Conservation (phyloP, 1,140 invertebrate genomes). For the Macrocentrus cingulum region DNA sequence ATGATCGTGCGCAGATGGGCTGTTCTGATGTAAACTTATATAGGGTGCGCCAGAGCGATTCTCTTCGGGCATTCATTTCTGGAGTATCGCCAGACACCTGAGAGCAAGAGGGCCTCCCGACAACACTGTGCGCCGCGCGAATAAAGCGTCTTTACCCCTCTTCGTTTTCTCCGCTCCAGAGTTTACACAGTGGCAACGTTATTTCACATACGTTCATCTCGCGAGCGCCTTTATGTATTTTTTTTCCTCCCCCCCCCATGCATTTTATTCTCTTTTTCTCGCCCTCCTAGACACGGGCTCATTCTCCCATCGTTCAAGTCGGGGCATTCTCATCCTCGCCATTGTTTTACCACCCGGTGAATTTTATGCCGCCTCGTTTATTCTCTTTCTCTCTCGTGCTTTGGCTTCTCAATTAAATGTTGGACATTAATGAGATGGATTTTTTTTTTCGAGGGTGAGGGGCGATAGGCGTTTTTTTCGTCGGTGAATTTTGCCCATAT, state of each 20-base stretch:
- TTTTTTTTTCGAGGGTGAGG: neutral
- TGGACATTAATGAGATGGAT: conserved; percentile 9
- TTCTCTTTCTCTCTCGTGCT: neutral
- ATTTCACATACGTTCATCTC: conserved; percentile 16
- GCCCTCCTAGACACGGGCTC: neutral
- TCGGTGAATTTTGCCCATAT: neutral
- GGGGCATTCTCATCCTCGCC: neutral
- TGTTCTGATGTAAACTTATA: neutral
- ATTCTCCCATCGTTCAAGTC: conserved; percentile 8
- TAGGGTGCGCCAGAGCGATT: neutral
- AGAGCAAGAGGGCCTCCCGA: neutral
- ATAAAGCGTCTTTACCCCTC: conserved; percentile 5
- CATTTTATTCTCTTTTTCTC: conserved; percentile 6
- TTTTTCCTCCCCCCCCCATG: neutral
- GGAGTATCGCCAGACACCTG: conserved; percentile 22
- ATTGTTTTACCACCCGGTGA: conserved; percentile 11
- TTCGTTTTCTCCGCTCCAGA: neutral
- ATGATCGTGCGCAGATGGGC: conserved; percentile 14
- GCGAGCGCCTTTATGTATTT: neutral
- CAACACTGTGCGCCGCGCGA: neutral
- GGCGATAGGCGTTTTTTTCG: too few relatives aligned
- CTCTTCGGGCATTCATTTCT: conserved; percentile 13
- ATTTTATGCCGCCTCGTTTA: conserved; percentile 13
- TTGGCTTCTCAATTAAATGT: conserved; percentile 8
- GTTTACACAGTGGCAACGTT: conserved; percentile 5